phyloP scores from a whole-genome alignment of 1,140 invertebrate species.

The Penaeus indicus region DNA sequence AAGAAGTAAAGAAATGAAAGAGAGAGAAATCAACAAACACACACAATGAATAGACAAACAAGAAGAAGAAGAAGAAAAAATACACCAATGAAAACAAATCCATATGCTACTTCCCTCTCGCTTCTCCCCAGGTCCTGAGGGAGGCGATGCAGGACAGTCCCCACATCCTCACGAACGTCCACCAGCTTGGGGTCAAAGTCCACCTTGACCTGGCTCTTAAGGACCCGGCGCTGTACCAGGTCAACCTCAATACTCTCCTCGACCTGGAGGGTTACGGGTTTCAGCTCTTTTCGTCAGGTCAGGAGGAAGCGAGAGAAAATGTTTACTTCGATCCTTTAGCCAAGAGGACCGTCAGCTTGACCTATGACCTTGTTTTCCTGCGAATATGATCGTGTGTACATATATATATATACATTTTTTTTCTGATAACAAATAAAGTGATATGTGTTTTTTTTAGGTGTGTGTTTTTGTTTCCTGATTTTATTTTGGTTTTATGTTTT shows the following conservation, averaged over 20 bases:
- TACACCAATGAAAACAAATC: background rate
- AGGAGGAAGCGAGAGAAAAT: background rate
- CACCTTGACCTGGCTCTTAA: constrained; percentile 34
- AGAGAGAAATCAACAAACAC: no score
- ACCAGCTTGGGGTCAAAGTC: constrained; percentile 26
- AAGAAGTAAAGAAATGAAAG: no score
- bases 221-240: constrained; percentile 30
- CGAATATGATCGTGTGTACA: constrained; percentile 10
- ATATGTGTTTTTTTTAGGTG: no score
- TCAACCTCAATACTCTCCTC: constrained; percentile 21
- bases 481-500: no score
- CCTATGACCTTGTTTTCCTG: constrained; percentile 33
- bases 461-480: no score
- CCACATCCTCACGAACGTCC: constrained; percentile 41
- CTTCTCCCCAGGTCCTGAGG: constrained; percentile 12
- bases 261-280: constrained; percentile 39
- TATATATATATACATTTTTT: no score
- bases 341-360: background rate
- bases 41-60: background rate
- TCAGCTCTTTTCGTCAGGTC: constrained; percentile 37
- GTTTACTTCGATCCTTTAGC: constrained; percentile 5
- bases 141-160: constrained; percentile 4
- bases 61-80: background rate
- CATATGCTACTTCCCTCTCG: background rate
- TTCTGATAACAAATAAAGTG: no score